Evolutionary conservation across 1,140 invertebrate species (phyloP), one percentile per base, ranked within the genome.

Genomic region (Drusus annulatus): DNA sequence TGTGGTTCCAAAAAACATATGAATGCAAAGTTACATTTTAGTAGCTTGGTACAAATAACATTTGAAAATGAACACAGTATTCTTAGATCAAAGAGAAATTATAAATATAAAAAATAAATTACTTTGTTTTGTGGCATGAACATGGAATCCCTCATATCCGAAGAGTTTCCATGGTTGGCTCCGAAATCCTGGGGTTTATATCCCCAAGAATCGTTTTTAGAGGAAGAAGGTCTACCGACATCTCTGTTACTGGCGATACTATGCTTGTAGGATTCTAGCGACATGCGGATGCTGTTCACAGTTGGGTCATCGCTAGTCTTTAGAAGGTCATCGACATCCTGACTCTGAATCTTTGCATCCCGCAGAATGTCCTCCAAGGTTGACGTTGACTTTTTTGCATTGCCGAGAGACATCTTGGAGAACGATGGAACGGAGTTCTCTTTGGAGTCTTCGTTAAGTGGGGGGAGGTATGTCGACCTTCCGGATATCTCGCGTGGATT

Each of bases 401-500:
- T 25, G 17, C 17, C 68, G 1, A 52, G 65, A 19, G 25, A 50
- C 16, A 28, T 60, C 17, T 71, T 45, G 15, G 36, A 56, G 16
- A 50, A 23, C 16, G 56, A 76, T 50, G 17, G 75, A 77, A 74
- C 68, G 4, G 17, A 7, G 54, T 82, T 82, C 68, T 82, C 81
- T 82, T 82, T 82, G 19, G 65, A 76, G 50, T 79, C 58, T 19
- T 79, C 58, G 1, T 50, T 25, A 10, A 63, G 23, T 36, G 63
- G 52, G 10, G 4, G 65, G 4, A 71, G 23, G 31, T 58, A 50
- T 21, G 82, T 83, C 15, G 82, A 83, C 80, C 80, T 81, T 19
- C 71, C 82, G 21, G 80, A 28, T 16, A 83, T 83, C 50, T 83
- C 82, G 23, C 51, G 36, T 17, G 82, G 82, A 80, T 83, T 81